These are phyloP conservation scores for Cheilosia variabilis DNA, from an alignment of 2,888 invertebrate species.

Conservation along the genomic window DNA sequence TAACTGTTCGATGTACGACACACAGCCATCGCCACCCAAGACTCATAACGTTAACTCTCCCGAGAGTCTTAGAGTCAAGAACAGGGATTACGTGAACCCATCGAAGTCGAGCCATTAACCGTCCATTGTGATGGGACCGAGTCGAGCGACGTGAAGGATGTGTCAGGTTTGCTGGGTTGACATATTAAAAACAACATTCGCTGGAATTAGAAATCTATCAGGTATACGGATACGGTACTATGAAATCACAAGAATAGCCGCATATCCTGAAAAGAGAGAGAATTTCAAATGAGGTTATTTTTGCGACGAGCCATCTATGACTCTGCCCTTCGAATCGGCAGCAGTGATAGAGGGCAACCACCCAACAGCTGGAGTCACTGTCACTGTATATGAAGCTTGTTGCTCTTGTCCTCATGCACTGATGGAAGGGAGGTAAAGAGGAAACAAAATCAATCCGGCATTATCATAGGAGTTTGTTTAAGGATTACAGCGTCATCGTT, in stretches of 20 bases:
- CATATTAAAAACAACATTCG: constrained; percentile 70
- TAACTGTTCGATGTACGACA: constrained; percentile 14
- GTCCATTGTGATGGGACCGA: constrained; percentile 4
- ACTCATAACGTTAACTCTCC: constrained; percentile 71
- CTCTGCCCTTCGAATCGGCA: constrained; percentile 28
- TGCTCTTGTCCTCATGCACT: constrained; percentile 21
- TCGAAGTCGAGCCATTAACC: constrained; percentile 44
- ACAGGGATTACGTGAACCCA: constrained; percentile 58
- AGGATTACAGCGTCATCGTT: constrained; percentile 24
- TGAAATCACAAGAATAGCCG: constrained; percentile 50
- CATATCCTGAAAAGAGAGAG: constrained; percentile 25
- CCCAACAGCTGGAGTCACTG: background rate
- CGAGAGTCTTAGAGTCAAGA: constrained; percentile 67
- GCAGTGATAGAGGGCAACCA: background rate
- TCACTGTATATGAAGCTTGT: constrained; percentile 25
- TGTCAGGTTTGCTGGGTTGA: constrained; percentile 58
- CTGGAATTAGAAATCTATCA: constrained; percentile 69
- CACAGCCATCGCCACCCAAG: constrained; percentile 31
- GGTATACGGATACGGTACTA: constrained; percentile 23
- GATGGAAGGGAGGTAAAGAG: background rate
- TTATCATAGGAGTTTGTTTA: constrained; percentile 25
- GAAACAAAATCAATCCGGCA: constrained; percentile 32
- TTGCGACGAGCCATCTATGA: background rate
- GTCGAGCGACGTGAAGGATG: constrained; percentile 5
- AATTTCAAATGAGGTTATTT: constrained; percentile 67